Percentiles rank a stretch among this genome's conserved stretches.
These are phyloP conservation scores for Cryptotis parvus DNA, from an alignment of 2,113 vertebrate species.

Conservation along the genomic window DNA sequence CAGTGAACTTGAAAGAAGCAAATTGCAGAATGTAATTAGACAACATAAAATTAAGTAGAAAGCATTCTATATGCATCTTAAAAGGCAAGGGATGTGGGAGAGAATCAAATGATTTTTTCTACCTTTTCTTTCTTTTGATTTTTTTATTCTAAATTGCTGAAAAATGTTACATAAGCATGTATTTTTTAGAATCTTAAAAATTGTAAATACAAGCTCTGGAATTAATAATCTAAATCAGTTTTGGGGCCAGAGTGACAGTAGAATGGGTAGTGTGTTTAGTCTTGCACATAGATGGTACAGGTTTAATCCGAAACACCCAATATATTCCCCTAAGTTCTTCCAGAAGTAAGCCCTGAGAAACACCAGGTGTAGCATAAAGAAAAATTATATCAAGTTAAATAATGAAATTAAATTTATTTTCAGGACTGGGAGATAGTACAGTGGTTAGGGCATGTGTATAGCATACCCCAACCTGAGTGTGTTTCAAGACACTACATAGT, in stretches of 20 bases:
- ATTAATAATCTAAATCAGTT: constrained; percentile 7
- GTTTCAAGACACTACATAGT: too few relatives aligned
- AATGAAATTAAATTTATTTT: too few relatives aligned
- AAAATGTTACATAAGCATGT: background rate
- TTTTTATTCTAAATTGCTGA: background rate
- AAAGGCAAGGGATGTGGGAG: background rate
- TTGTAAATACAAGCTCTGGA: background rate
- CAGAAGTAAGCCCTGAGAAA: too few relatives aligned
- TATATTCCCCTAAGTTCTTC: too few relatives aligned
- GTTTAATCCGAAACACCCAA: too few relatives aligned
- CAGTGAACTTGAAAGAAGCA: background rate
- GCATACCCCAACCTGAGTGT: too few relatives aligned
- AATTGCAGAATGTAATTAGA: background rate
- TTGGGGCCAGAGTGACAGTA: background rate
- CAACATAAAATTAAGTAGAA: background rate
- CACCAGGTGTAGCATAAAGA: too few relatives aligned
- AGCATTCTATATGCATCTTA: constrained; percentile 2
- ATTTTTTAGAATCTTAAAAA: constrained; percentile 27
- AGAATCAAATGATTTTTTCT: background rate
- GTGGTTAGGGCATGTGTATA: too few relatives aligned
- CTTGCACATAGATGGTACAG: too few relatives aligned
- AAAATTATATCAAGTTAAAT: too few relatives aligned
- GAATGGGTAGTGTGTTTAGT: background rate
- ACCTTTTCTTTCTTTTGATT: background rate
- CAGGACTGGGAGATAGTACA: too few relatives aligned